Evolutionary conservation across 2,797 vertebrate genomes (phyloP).

Genomic region (Microchirus variegatus): DNA sequence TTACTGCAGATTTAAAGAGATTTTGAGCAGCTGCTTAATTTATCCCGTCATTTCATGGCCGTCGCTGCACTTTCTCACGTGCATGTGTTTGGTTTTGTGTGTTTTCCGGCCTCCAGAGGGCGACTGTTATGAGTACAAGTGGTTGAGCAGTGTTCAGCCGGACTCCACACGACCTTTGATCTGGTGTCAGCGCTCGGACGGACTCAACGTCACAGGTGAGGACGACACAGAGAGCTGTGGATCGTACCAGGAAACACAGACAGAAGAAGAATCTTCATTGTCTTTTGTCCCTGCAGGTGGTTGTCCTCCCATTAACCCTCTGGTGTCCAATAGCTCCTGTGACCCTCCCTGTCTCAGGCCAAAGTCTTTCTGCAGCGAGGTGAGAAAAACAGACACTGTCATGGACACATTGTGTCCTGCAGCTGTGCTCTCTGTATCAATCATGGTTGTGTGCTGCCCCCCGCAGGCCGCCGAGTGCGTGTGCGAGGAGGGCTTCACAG

Average conservation of each 20-base stretch:
- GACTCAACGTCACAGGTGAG: constrained; percentile 91
- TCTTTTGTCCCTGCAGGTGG: constrained; percentile 84
- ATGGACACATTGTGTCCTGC: too few species aligned
- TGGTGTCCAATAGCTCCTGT: constrained; percentile 89
- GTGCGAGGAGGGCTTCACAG: constrained; percentile 96
- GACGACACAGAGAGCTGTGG: neutral
- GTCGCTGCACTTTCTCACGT: constrained; percentile 6
- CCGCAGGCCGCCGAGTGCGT: constrained; percentile 86
- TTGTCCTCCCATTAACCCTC: constrained; percentile 86
- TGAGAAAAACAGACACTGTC: constrained; percentile 65
- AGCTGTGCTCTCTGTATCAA: neutral
- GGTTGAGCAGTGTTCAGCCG: constrained; percentile 85
- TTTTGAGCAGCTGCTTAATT: constrained; percentile 68
- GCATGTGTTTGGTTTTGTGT: constrained; percentile 20
- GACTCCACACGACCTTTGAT: constrained; percentile 82
- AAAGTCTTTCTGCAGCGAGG: constrained; percentile 94
- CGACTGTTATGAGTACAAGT: constrained; percentile 93
- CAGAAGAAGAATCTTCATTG: neutral
- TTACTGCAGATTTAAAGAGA: constrained; percentile 64
- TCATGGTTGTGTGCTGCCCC: constrained; percentile 59
- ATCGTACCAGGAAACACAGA: neutral
- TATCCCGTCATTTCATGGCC: constrained; percentile 52
- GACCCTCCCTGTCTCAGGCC: constrained; percentile 89
- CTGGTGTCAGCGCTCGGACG: constrained; percentile 97
- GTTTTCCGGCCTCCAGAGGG: constrained; percentile 82